Base-by-base conservation (phyloP, 2,888 invertebrate species). In the Protophormia terraenovae region DNA sequence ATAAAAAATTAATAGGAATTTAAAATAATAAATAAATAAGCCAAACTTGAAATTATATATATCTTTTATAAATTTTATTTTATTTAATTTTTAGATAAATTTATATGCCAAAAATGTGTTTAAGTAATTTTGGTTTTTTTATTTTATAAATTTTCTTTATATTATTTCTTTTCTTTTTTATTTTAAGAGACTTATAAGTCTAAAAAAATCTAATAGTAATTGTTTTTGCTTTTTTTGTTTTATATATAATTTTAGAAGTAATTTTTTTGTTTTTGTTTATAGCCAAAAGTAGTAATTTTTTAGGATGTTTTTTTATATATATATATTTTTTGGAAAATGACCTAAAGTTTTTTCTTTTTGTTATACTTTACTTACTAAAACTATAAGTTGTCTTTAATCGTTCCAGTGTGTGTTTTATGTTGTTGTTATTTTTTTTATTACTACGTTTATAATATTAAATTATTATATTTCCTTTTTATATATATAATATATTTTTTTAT, bases 171-270 rank as follows among this genome's bases (percentile, higher is more conserved):
- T 60, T 64, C 8, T 58, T 82, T 19, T 60, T 76, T 60, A 38
- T 67, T 66, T 27, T 69, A 29, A 55, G n/a, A 77, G 83, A 72
- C 72, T 77, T 83, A 73, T 58, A 27, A 55, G 50, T 80, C 76
- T 80, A 73, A 73, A 76, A 64, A 82, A 80, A 75, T 83, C 14
- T 79, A 67, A 66, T 66, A 32, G 80, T 83, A 83, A 64, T 71
- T 81, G 67, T 75, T 64, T 71, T 58, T n/a, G 10, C 0, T n/a
- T 35, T 27, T 19, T 55, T 58, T 58, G 47, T 32, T 72, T 45
- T 64, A 58, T 64, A 73, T 64, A 80, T 84, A 64, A 71, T 82
- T 55, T 76, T 75, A 78, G 73, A 85, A 88, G 87, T 87, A 66
- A 66, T 64, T 73, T 72, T 78, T 69, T 77, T 35, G 38, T 64